A percentile compares a stretch with the other conserved stretches of the same genome.
Evolutionary conservation across 1,140 invertebrate species (phyloP).

Genomic region (Lamellibrachia luymesi): DNA sequence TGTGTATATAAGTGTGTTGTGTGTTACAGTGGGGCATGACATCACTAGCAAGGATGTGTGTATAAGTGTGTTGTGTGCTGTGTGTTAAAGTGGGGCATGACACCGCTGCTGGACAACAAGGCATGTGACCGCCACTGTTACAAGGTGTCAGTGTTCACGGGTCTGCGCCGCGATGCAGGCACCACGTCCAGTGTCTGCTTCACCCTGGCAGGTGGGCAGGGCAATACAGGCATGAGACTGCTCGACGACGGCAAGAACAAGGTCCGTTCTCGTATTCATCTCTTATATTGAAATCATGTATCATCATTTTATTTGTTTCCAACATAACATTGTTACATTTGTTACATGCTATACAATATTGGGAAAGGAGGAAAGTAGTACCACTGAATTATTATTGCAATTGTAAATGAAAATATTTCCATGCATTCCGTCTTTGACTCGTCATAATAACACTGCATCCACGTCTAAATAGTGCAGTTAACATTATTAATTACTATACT

Average conservation of each 20-base stretch:
- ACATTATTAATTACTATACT: no score
- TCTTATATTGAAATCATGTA: not conserved
- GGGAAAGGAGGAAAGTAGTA: no score
- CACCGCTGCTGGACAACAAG: constrained; percentile 53
- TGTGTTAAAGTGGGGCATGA: constrained; percentile 49
- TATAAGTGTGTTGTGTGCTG: not conserved
- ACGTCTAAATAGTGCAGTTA: no score
- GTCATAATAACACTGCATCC: no score
- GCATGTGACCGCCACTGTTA: constrained; percentile 54
- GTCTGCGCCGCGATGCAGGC: constrained; percentile 45
- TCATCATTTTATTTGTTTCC: not conserved
- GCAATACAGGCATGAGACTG: constrained; percentile 49
- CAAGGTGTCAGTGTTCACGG: constrained; percentile 52
- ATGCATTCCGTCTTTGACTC: no score
- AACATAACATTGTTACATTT: not conserved
- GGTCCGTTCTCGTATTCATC: constrained; percentile 23
- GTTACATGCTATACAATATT: not conserved
- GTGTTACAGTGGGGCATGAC: not conserved
- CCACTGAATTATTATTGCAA: no score
- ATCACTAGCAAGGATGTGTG: not conserved
- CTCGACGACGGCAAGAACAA: constrained; percentile 50
- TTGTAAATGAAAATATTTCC: no score
- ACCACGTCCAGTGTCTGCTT: constrained; percentile 52
- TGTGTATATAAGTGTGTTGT: not conserved
- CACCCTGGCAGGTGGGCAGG: constrained; percentile 51